These are phyloP conservation scores for Uloborus diversus DNA, from an alignment of 1,140 invertebrate species.

Conservation along the genomic window DNA sequence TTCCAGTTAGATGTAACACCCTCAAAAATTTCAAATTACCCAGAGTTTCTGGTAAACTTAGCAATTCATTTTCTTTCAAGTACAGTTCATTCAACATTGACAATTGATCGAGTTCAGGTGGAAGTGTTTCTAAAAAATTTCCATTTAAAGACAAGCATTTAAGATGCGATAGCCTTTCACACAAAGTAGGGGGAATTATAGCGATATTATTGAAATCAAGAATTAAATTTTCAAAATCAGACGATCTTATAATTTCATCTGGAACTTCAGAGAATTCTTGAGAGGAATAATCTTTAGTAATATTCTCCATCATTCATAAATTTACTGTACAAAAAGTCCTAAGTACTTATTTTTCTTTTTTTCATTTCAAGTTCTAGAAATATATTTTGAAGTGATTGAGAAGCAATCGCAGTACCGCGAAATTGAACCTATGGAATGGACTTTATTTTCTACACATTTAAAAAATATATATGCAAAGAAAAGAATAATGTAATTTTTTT, in stretches of 20 bases:
- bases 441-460: no score
- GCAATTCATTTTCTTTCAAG: slow-evolving; percentile 34
- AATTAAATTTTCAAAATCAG: neutral
- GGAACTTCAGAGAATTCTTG: slow-evolving; percentile 10
- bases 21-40: slow-evolving; percentile 14
- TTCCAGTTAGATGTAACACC: slow-evolving; percentile 24
- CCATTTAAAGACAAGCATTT: slow-evolving; percentile 27
- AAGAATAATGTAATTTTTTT: no score
- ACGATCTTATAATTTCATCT: neutral
- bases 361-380: no score
- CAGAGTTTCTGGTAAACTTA: slow-evolving; percentile 20
- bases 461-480: no score
- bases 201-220: slow-evolving; percentile 28
- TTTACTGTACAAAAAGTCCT: no score
- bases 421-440: no score
- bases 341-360: no score
- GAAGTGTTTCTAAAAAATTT: slow-evolving; percentile 21
- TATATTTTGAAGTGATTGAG: no score
- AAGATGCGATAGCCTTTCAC: neutral
- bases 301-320: neutral
- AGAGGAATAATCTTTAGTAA: neutral
- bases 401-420: no score
- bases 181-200: slow-evolving; percentile 3
- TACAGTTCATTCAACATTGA: slow-evolving; percentile 21
- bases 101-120: slow-evolving; percentile 8